These are phyloP conservation scores for Martes flavigula DNA, from an alignment of 2,797 vertebrate genomes.

Conservation along the genomic window DNA sequence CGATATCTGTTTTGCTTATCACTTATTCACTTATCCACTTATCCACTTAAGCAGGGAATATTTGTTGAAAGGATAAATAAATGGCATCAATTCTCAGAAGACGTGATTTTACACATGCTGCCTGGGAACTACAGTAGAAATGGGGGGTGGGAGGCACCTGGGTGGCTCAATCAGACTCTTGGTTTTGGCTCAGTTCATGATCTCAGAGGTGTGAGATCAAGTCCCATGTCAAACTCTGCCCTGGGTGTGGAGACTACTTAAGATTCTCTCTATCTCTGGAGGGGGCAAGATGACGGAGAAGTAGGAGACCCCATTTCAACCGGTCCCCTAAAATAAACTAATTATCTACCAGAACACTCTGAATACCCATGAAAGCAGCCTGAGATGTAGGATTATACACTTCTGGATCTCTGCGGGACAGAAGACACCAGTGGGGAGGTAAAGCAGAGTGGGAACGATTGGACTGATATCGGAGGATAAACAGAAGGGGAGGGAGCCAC, in stretches of 20 bases:
- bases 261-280: background rate
- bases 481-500: too few relatives aligned
- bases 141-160: background rate
- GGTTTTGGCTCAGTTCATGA: background rate
- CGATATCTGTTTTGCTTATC: background rate
- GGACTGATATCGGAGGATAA: too few relatives aligned
- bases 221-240: background rate
- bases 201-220: background rate
- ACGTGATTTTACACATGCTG: background rate
- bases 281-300: too few relatives aligned
- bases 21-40: background rate
- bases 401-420: too few relatives aligned
- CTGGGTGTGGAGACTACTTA: background rate
- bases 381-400: too few relatives aligned
- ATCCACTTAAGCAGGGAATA: background rate
- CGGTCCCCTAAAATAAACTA: too few relatives aligned
- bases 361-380: too few relatives aligned
- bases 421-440: too few relatives aligned
- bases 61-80: constrained; percentile 9
- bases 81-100: background rate
- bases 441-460: too few relatives aligned
- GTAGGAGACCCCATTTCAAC: too few relatives aligned
- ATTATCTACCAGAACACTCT: too few relatives aligned
- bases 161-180: background rate
- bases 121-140: background rate